phyloP scores from a whole-genome alignment of 2,797 vertebrate species.

The Pantherophis vulpinus region DNA sequence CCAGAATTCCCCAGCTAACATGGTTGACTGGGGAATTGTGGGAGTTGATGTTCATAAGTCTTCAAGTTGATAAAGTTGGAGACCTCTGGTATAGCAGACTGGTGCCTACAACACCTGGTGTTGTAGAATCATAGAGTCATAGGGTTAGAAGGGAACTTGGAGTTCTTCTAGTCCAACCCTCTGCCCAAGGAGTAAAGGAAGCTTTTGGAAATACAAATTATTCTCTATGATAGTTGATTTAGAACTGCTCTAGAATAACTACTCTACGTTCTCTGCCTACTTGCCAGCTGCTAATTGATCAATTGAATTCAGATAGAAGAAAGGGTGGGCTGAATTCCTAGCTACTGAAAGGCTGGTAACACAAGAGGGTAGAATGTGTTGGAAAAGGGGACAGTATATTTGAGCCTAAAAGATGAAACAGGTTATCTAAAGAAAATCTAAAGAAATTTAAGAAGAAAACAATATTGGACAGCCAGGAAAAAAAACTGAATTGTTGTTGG shows the following conservation, averaged over 20 bases:
- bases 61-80: no score
- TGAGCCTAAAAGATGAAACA: neutral
- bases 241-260: neutral
- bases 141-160: neutral
- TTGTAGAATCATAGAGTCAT: neutral
- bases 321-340: neutral
- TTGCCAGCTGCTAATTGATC: neutral
- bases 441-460: neutral
- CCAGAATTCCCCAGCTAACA: neutral
- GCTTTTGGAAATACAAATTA: neutral
- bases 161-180: neutral
- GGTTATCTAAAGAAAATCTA: neutral
- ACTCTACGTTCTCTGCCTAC: neutral
- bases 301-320: neutral
- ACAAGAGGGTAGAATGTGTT: neutral
- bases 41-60: no score
- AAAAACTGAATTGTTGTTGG: neutral
- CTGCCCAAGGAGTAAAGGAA: neutral
- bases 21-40: neutral
- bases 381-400: neutral
- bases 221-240: neutral
- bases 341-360: neutral
- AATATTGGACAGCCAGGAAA: neutral
- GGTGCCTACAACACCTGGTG: neutral
- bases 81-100: no score